phyloP scores from a whole-genome alignment of 2,113 vertebrate genomes.

The Tonatia bakeri region DNA sequence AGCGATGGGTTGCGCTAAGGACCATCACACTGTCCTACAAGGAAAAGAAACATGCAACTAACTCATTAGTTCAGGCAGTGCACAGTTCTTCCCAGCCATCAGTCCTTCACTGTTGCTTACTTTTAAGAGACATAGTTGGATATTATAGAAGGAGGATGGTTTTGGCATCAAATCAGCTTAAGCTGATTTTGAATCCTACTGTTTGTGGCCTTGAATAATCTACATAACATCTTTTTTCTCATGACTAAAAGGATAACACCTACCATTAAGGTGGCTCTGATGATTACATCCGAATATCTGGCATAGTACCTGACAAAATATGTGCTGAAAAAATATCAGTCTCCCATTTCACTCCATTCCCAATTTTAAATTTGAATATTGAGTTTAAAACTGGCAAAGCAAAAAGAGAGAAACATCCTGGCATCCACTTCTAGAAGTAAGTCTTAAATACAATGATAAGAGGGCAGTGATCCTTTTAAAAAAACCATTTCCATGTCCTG shows the following conservation, averaged over 20 bases:
- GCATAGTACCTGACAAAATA: background rate
- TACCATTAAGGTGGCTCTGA: background rate
- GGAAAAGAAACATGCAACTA: background rate
- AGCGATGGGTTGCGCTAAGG: constrained; percentile 96
- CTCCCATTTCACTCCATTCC: background rate
- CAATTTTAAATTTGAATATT: background rate
- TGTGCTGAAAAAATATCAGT: background rate
- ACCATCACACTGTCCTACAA: constrained; percentile 96
- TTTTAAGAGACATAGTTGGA: background rate
- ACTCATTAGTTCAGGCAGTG: background rate
- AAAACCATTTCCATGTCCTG: background rate
- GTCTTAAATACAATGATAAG: background rate
- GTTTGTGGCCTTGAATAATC: background rate
- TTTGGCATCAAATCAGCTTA: background rate
- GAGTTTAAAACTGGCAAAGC: background rate
- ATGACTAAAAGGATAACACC: background rate
- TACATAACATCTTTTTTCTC: background rate
- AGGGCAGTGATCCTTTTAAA: background rate
- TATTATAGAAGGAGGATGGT: background rate
- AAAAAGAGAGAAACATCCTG: background rate
- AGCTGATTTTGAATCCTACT: background rate
- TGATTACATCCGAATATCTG: background rate
- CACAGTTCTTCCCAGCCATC: background rate
- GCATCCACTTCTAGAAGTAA: background rate
- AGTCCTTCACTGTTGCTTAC: background rate